Base-by-base conservation (phyloP, 2,888 invertebrate species). In the Calliscelio sp. region DNA sequence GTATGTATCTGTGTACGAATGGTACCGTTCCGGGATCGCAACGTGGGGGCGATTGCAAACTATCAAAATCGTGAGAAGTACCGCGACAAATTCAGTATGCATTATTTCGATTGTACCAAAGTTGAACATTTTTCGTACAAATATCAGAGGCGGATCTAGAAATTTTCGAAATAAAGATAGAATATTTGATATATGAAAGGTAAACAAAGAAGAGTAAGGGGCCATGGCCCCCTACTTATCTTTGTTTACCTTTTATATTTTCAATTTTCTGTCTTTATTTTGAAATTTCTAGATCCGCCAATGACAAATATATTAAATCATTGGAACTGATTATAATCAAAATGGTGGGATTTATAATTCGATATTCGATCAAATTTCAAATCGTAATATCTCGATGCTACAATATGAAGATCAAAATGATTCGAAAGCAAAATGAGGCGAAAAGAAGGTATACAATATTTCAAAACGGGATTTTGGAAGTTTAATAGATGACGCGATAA, bases 11-110 rank as follows among this genome's bases (percentile, higher is more conserved):
- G 88, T 90, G 89, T 87, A 89, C 89, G 89, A 90, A 89, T 89
- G 89, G 89, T 88, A 87, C 89, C 86, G 85, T 85, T 85, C 83
- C 83, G 84, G 78, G 79, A 80, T 86, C 84, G 86, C 84, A 77
- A 80, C 74, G 81, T 65, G 83, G 73, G 81, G 84, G 86, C 85
- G 83, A 86, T 66, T 84, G 86, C 84, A 87, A 88, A 88, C 88
- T 80, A 89, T 89, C 86, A 87, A 84, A 85, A 87, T 90, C 90
- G 90, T 90, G 90, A 90, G 90, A 90, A 90, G 89, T 87, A 88
- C 79, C 75, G 63, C 84, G 75, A 82, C 81, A 77, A 78, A 77
- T 71, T 81, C 46, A 63, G 44, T 41, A 18, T 68, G 14, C n/a
- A n/a, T n/a, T n/a, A n/a, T n/a, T n/a, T n/a, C n/a, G n/a, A n/a